Evolutionary conservation across 1,140 invertebrate species (phyloP), one percentile per base, ranked within the genome.

Genomic region (Megathymus violae): DNA sequence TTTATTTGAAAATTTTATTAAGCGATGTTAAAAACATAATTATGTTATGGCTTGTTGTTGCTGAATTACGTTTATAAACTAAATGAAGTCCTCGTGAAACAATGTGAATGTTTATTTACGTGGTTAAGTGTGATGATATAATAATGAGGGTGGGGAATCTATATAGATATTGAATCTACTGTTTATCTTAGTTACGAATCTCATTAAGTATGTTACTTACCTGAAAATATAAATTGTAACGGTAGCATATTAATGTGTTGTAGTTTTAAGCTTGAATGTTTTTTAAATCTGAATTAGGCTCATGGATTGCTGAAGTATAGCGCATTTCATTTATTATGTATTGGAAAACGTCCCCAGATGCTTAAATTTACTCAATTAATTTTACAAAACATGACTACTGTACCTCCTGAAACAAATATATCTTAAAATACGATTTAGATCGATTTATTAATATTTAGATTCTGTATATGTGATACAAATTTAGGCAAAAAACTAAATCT

Each of bases 1-100:
- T 80, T 84, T 78, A 80, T 78, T 80, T 77, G 75, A 46, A 84
- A 88, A 88, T 83, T 88, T 88, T 88, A 86, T 85, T 80, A 69
- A 73, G 64, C 72, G 63, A 80, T 85, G 78, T 88, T 83, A 67
- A 68, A 70, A 52, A 59, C 72, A 70, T 74, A 61, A 62, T 78
- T 83, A 82, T 76, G 76, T 77, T 80, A 74, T 74, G 65, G 67
- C 73, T 74, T 80, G 77, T 83, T 81, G 67, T 74, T 76, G 66
- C 61, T 76, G 66, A 69, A 67, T 70, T 22, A 67, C 70, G 65
- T 69, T 64, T 65, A 64, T 15, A 27, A 43, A 25, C 40, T 31
- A 31, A 43, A 46, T 11, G 17, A 46, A 31, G 41, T 58, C 54
- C 41, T 46, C 43, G 31, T 58, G 54, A 22, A 22, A 5, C 43